Evolutionary conservation across 2,888 invertebrate genomes (phyloP), one percentile per base, ranked within the genome.

Genomic region (Monochamus alternatus): DNA sequence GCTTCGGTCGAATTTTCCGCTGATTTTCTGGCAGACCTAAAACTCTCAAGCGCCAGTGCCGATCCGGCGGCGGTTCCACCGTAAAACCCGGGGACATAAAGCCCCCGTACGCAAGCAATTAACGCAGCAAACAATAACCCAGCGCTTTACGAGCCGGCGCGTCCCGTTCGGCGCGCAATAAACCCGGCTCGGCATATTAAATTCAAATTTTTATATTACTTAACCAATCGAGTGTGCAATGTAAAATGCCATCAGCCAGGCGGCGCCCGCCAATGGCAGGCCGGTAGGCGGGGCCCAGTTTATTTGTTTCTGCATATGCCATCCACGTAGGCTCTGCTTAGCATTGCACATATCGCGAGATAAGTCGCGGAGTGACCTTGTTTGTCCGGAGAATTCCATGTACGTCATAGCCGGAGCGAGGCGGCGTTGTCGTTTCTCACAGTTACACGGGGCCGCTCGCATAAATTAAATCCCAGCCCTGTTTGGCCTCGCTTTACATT

Each of bases 151-250:
- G 52, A 51, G 52, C 14, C 68, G 32, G 47, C 55, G 55, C 32
- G 52, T n/a, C 64, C 47, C 14, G 58, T 47, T 64, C 78, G 75
- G 77, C 76, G 74, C 77, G 77, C 79, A 79, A 79, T 78, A 81
- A 79, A 81, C 74, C 77, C 51, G 38, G 73, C 73, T 73, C 43
- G 55, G 83, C 84, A 87, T 87, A 88, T 88, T 88, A 89, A 88
- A 89, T 88, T 89, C 87, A 85, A 88, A 89, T 88, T 89, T 89
- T 89, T 88, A 88, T 87, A 87, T 88, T 85, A 88, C 87, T 87
- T 87, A 88, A 87, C 89, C 89, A 89, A 89, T 89, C 85, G 87
- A 86, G 87, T 88, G 86, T 86, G 86, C 84, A 87, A 87, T 82
- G 86, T 85, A 84, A 85, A 85, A 86, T 87, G 87, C 87, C 87